Conservation (phyloP, 2,113 vertebrate species). For the Neotoma lepida region DNA sequence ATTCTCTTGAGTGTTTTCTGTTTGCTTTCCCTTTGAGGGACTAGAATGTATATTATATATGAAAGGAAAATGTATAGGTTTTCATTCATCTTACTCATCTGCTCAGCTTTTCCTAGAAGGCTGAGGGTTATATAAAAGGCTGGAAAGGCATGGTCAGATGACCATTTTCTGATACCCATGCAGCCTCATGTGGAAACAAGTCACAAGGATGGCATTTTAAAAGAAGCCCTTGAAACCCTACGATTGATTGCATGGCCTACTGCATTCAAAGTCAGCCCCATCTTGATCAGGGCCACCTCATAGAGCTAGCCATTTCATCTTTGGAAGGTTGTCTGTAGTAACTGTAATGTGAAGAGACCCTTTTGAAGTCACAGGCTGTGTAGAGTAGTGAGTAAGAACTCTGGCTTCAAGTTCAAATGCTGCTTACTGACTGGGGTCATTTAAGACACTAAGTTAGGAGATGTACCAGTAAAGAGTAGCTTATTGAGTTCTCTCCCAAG, state of each 20-base stretch:
- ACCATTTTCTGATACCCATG: background rate
- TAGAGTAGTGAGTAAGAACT: background rate
- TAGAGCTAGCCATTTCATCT: background rate
- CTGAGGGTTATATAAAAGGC: background rate
- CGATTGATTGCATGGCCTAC: background rate
- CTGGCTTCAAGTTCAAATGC: background rate
- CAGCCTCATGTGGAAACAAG: background rate
- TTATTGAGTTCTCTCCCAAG: background rate
- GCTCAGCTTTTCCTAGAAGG: background rate
- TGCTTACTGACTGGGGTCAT: background rate
- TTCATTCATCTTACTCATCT: background rate
- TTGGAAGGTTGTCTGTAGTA: background rate
- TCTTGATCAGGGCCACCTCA: background rate
- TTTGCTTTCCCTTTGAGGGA: background rate
- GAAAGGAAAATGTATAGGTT: slow-evolving; percentile 3
- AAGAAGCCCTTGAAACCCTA: background rate
- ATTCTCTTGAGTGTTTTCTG: background rate
- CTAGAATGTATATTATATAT: background rate
- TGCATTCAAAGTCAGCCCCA: background rate
- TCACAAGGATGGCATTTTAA: background rate
- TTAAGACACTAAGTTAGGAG: background rate
- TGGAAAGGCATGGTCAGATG: background rate
- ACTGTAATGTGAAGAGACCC: background rate
- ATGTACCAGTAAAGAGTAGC: background rate
- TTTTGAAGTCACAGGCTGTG: too few relatives aligned